phyloP scores from a whole-genome alignment of 2,888 invertebrate genomes.

The Gymnosoma rotundatum region DNA sequence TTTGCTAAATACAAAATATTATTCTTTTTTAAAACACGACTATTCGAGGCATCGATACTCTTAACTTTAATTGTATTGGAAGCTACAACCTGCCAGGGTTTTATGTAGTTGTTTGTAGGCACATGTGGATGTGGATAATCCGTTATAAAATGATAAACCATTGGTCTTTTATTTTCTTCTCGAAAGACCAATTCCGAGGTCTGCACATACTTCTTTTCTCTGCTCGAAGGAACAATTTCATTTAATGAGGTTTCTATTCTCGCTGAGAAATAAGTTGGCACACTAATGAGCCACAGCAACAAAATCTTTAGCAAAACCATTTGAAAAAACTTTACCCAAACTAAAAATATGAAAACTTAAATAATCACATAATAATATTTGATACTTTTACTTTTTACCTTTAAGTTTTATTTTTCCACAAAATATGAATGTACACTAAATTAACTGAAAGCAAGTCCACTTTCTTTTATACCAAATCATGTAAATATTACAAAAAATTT shows the following conservation, averaged over 20 bases:
- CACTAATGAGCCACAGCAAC: slow-evolving; percentile 40
- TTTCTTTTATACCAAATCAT: slow-evolving; percentile 67
- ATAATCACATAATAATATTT: background rate
- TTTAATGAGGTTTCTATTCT: background rate
- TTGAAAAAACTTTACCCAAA: slow-evolving; percentile 33
- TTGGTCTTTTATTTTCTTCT: slow-evolving; percentile 61
- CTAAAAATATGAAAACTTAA: slow-evolving; percentile 1
- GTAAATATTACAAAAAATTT: slow-evolving; percentile 44
- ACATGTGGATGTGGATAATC: slow-evolving; percentile 75
- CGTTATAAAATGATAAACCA: slow-evolving; percentile 74
- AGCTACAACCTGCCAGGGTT: slow-evolving; percentile 77
- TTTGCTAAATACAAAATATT: slow-evolving; percentile 76
- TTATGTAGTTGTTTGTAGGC: slow-evolving; percentile 77
- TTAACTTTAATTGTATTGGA: slow-evolving; percentile 65
- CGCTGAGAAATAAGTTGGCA: background rate
- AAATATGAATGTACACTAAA: slow-evolving; percentile 61
- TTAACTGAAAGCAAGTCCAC: slow-evolving; percentile 43
- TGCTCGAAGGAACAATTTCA: background rate
- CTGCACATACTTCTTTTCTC: slow-evolving; percentile 54
- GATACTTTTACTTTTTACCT: slow-evolving; percentile 13
- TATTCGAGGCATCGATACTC: slow-evolving; percentile 59
- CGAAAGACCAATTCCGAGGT: slow-evolving; percentile 67
- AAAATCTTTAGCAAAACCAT: slow-evolving; percentile 30
- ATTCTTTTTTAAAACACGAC: slow-evolving; percentile 73
- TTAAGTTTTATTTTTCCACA: slow-evolving; percentile 23